Conservation (phyloP, 2,888 invertebrate species). For the Euplexia lucipara region DNA sequence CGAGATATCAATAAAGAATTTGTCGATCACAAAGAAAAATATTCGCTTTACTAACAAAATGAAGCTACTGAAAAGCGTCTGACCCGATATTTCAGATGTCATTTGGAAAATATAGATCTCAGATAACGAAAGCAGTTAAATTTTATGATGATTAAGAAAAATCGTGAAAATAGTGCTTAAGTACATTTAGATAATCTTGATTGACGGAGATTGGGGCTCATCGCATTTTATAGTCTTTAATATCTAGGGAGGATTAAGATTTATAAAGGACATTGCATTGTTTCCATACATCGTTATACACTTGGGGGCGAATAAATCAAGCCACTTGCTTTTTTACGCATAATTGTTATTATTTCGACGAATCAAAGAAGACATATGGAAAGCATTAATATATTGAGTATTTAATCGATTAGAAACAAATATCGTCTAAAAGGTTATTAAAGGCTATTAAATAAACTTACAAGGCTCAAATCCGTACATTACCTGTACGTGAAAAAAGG, state of each 20-base stretch:
- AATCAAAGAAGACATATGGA: too few relatives aligned
- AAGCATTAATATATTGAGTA: too few relatives aligned
- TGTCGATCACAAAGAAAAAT: constrained; percentile 45
- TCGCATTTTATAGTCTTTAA: constrained; percentile 13
- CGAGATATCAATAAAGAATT: constrained; percentile 38
- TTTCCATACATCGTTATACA: too few relatives aligned
- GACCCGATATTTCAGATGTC: constrained; percentile 28
- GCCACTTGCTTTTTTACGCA: too few relatives aligned
- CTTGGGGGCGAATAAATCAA: too few relatives aligned
- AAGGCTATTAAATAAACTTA: too few relatives aligned
- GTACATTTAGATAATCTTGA: background rate
- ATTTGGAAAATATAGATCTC: constrained; percentile 41
- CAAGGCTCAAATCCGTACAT: too few relatives aligned
- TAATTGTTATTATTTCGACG: too few relatives aligned
- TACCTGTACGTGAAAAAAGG: too few relatives aligned
- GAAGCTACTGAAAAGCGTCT: constrained; percentile 27
- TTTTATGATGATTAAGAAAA: constrained; percentile 43
- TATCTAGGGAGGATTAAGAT: constrained; percentile 10
- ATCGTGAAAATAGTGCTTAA: constrained; percentile 3
- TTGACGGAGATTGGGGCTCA: background rate
- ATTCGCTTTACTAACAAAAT: constrained; percentile 34
- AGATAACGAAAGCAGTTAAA: constrained; percentile 11
- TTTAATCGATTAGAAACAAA: too few relatives aligned
- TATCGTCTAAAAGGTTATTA: too few relatives aligned
- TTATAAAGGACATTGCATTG: too few relatives aligned